Evolutionary conservation across 2,113 vertebrate species (phyloP), one percentile per base, ranked within the genome.

Genomic region (Murina feae): DNA sequence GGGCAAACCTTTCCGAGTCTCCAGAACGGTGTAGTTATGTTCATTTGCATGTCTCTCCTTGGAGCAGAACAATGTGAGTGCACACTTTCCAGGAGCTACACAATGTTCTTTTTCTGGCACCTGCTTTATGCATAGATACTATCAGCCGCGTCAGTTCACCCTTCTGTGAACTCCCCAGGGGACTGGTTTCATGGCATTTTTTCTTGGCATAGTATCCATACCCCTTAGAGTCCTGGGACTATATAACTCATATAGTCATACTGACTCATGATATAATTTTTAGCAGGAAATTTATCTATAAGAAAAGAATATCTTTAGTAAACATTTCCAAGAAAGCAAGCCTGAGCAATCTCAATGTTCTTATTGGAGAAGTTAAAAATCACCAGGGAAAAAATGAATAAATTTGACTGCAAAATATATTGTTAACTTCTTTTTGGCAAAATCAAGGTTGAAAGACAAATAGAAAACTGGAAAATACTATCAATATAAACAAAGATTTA

Each of bases 391-490:
- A 72, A 88, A 91, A 81, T 68, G 68, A 93, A 76, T 85, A 86
- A 20, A 78, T 44, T 63, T 90, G 80, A 89, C 53, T 53, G 20
- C 60, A 88, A 75, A 75, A 91, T 65, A 74, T 47, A 79, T 42
- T 37, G 4, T 60, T 11, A 71, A n/a, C 28, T 63, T 81, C n/a
- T 65, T 85, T 89, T 91, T 89, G 1, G 32, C 53, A 82, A 78
- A 85, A 92, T 65, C 21, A 80, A 95, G 28, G 28, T 55, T 82
- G 49, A 72, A 95, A 93, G 39, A 88, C 32, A 87, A 94, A 55
- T 66, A 18, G n/a, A 5, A 89, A 92, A 68, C 42, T 66, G 60
- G 30, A 42, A 4, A 86, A 84, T 20, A 49, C 20, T 44, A 37
- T 13, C 10, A 51, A 39, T 65, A 94, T 81, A 63, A 93, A 55